Evolutionary conservation across 2,888 invertebrate genomes (phyloP).

Genomic region (Stomorhina lunata): DNA sequence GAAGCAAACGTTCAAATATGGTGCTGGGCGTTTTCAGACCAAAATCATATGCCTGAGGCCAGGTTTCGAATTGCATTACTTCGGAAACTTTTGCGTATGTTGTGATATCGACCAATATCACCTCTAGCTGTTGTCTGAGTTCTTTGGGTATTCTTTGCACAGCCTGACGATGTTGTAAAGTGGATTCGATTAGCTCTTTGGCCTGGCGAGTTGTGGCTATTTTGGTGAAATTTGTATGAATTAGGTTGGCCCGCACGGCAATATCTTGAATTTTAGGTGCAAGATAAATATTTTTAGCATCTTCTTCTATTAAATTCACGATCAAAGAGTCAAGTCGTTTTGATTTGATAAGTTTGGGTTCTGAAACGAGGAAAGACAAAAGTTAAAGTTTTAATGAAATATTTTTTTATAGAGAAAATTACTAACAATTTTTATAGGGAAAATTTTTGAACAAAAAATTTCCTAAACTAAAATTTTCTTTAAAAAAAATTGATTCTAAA

Average conservation of each 20-base stretch:
- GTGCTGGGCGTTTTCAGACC: slow-evolving; percentile 75
- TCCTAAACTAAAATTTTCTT: too few relatives aligned
- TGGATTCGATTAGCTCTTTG: slow-evolving; percentile 77
- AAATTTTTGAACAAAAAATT: too few relatives aligned
- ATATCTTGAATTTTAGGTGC: slow-evolving; percentile 73
- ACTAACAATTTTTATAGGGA: too few relatives aligned
- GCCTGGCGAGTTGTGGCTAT: slow-evolving; percentile 76
- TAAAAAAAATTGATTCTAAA: too few relatives aligned
- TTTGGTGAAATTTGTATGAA: slow-evolving; percentile 76
- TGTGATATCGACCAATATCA: slow-evolving; percentile 83
- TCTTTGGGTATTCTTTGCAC: slow-evolving; percentile 75
- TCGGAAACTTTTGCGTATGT: slow-evolving; percentile 84
- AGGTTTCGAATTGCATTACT: slow-evolving; percentile 82
- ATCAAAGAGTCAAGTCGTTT: slow-evolving; percentile 72
- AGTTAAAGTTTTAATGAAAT: too few relatives aligned
- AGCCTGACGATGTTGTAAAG: slow-evolving; percentile 81
- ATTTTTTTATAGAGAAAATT: too few relatives aligned
- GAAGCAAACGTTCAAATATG: slow-evolving; percentile 75
- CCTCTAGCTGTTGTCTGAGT: slow-evolving; percentile 79
- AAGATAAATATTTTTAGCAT: slow-evolving; percentile 72
- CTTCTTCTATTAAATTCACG: slow-evolving; percentile 70
- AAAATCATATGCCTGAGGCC: slow-evolving; percentile 83
- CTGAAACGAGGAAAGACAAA: slow-evolving; percentile 38
- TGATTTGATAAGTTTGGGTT: slow-evolving; percentile 31
- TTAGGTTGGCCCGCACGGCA: slow-evolving; percentile 70